These are phyloP conservation scores for Trochalopteron elliotii DNA, from an alignment of 2,113 vertebrate genomes.

Conservation along the genomic window DNA sequence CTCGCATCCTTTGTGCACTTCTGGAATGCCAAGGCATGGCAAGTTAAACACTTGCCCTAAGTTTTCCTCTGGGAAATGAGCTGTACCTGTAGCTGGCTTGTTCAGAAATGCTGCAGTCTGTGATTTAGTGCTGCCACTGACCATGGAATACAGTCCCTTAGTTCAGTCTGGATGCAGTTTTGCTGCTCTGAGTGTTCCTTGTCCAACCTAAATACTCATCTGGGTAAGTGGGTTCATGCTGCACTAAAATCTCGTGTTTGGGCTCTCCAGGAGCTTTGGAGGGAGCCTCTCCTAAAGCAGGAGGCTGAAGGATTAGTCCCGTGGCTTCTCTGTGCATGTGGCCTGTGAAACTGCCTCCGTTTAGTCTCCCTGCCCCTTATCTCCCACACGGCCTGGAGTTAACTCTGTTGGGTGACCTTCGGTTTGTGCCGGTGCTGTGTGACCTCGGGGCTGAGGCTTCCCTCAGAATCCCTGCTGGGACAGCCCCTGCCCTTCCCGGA, in stretches of 20 bases:
- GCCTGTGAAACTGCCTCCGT: not conserved
- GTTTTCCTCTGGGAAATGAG: not conserved
- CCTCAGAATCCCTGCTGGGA: not conserved
- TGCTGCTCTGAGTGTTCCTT: not conserved
- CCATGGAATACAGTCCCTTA: not conserved
- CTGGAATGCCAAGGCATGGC: not conserved
- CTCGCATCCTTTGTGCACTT: not conserved
- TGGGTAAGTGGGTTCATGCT: not conserved
- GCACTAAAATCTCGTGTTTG: not conserved
- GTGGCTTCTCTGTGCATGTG: not conserved
- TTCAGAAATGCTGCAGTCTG: not conserved
- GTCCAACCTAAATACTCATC: not conserved
- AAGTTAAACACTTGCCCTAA: not conserved
- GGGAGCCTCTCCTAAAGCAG: not conserved
- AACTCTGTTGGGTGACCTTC: conserved; percentile 6
- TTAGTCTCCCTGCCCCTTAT: not conserved
- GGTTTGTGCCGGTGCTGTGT: not conserved
- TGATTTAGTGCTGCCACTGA: not conserved
- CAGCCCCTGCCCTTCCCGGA: not conserved
- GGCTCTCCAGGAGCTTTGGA: not conserved
- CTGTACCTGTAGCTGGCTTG: not conserved
- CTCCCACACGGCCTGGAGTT: not conserved
- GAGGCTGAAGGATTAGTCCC: not conserved
- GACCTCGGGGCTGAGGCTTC: not conserved
- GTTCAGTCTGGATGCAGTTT: not conserved